Conservation (phyloP, 2,888 invertebrate genomes). For the Melieria picta region DNA sequence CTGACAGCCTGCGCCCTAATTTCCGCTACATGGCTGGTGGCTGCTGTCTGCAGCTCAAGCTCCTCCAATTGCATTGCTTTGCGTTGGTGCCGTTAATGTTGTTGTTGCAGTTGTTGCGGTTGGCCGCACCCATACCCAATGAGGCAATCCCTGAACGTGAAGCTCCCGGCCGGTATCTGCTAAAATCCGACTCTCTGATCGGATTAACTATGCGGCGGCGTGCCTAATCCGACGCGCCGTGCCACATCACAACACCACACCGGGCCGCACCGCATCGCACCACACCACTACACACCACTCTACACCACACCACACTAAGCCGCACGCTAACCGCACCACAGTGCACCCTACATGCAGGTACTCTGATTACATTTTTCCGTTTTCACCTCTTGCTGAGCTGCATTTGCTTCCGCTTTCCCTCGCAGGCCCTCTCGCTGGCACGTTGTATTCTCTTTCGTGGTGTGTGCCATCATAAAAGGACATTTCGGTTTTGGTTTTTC, state of each 20-base stretch:
- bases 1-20: conserved; percentile 38
- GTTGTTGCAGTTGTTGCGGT: not conserved
- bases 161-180: conserved; percentile 30
- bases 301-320: too few species aligned
- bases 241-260: not conserved
- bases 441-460: too few species aligned
- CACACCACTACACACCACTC: too few species aligned
- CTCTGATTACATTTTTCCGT: conserved; percentile 12
- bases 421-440: too few species aligned
- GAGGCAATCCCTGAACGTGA: conserved; percentile 24
- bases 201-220: conserved; percentile 19
- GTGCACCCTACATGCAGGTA: not conserved
- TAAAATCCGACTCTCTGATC: conserved; percentile 52
- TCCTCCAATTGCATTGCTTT: too few species aligned
- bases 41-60: too few species aligned
- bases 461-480: too few species aligned
- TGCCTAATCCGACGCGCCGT: conserved; percentile 12
- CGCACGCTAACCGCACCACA: too few species aligned
- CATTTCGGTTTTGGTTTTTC: too few species aligned
- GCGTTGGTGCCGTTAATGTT: too few species aligned
- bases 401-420: too few species aligned
- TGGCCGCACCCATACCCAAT: conserved; percentile 48
- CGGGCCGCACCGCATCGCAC: too few species aligned
- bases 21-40: conserved; percentile 20
- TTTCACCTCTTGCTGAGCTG: not conserved